phyloP scores from a whole-genome alignment of 2,113 vertebrate genomes.

The Cephalopterus ornatus region DNA sequence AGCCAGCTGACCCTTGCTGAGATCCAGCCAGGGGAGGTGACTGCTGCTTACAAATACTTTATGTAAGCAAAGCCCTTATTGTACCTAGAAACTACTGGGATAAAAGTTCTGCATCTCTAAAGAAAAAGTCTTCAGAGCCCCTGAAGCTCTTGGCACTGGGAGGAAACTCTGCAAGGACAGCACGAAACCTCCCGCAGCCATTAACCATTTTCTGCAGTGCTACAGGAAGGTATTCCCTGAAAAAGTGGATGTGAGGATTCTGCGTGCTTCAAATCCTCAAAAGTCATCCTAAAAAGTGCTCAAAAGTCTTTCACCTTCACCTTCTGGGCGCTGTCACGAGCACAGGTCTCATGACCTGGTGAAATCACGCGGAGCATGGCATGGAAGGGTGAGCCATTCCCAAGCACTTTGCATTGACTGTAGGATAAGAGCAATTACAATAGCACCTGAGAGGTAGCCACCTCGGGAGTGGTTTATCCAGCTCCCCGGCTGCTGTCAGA shows the following conservation, averaged over 20 bases:
- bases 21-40: background rate
- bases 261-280: background rate
- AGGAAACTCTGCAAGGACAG: background rate
- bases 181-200: accelerated
- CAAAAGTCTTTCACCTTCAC: background rate
- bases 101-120: background rate
- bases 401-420: background rate
- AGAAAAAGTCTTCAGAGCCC: background rate
- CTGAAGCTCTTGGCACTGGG: background rate
- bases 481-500: background rate
- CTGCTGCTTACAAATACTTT: background rate
- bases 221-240: background rate
- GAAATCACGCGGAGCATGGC: background rate
- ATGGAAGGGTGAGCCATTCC: background rate
- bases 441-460: background rate
- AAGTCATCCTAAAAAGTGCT: background rate
- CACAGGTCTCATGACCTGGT: background rate
- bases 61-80: background rate
- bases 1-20: background rate
- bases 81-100: background rate
- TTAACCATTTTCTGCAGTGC: background rate
- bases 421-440: background rate
- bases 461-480: background rate
- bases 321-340: background rate
- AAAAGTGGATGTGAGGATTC: accelerated